Conservation (phyloP, 1,140 invertebrate genomes). For the Bombus pascuorum region DNA sequence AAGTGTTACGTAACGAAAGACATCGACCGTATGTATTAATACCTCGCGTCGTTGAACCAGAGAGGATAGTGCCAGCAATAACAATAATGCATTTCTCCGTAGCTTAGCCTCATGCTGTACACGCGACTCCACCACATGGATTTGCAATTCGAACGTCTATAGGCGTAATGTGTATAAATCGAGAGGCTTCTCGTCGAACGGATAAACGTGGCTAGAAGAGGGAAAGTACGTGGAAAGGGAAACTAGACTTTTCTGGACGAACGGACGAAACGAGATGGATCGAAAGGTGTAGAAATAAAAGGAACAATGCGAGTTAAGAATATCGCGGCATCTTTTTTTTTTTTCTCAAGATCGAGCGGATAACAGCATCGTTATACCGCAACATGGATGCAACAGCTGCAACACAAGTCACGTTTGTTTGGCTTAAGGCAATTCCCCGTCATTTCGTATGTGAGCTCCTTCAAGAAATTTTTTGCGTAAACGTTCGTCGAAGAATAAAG, state of each 20-base stretch:
- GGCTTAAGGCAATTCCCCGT: not conserved
- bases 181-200: constrained; percentile 17
- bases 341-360: not conserved
- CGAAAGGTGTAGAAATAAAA: not conserved
- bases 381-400: not conserved
- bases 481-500: not conserved
- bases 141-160: constrained; percentile 79
- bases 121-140: constrained; percentile 72
- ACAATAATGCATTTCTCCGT: constrained; percentile 67
- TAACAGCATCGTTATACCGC: not conserved
- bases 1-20: constrained; percentile 66
- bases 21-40: constrained; percentile 65
- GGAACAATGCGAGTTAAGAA: not conserved
- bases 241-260: not conserved
- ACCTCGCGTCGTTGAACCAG: constrained; percentile 46
- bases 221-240: not conserved
- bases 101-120: constrained; percentile 60
- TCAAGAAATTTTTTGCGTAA: not conserved
- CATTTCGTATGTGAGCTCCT: not conserved
- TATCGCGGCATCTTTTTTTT: not conserved
- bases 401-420: not conserved
- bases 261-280: not conserved
- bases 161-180: constrained; percentile 76
- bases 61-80: constrained; percentile 69
- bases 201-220: not conserved